Conservation (phyloP, 2,797 vertebrate genomes). For the Pipistrellus pygmaeus region DNA sequence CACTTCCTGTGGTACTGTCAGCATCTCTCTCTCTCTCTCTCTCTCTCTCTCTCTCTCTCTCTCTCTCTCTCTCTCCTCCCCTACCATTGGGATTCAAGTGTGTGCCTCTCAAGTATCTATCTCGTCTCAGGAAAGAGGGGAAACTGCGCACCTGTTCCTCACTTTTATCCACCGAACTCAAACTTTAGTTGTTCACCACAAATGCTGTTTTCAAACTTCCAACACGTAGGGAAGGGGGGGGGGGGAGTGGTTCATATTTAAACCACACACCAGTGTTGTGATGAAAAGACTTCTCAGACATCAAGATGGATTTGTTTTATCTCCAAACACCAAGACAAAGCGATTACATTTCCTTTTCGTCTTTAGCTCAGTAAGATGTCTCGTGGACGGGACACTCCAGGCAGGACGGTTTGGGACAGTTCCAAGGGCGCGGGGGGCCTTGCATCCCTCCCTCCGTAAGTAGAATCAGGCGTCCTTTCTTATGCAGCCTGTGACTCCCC, state of each 20-base stretch:
- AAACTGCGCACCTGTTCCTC: neutral
- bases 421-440: neutral
- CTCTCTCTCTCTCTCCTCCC: too few relatives aligned
- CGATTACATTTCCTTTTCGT: conserved; percentile 37
- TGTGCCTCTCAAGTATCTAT: neutral
- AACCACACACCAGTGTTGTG: neutral
- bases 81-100: neutral
- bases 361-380: conserved; percentile 38
- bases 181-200: neutral
- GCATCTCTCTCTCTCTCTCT: neutral
- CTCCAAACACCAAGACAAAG: conserved; percentile 18
- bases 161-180: neutral
- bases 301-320: conserved; percentile 5
- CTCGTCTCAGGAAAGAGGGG: neutral
- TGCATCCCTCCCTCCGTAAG: conserved; percentile 37
- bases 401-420: conserved; percentile 37
- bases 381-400: neutral
- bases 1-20: neutral
- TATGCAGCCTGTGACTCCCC: conserved; percentile 42
- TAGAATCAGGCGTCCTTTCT: conserved; percentile 54
- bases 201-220: neutral
- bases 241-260: conserved; percentile 1
- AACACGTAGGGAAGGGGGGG: neutral
- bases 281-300: conserved; percentile 6
- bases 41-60: neutral